Evolutionary conservation across 2,888 invertebrate genomes (phyloP).

Genomic region (Eupithecia tripunctaria): DNA sequence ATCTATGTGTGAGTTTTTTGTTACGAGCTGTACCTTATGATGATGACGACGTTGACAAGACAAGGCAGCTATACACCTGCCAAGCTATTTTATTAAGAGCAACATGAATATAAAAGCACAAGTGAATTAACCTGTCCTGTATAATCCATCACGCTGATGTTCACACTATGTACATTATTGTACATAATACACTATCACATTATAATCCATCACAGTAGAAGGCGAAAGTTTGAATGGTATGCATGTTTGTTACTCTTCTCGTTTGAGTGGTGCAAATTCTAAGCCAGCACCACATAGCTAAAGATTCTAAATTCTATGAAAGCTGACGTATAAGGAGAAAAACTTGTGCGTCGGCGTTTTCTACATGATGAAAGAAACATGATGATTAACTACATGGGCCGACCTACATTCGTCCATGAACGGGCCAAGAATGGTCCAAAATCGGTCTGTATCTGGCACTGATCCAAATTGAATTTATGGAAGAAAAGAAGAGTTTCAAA

Average conservation of each 20-base stretch:
- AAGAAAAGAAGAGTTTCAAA: background rate
- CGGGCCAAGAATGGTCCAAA: conserved; percentile 4
- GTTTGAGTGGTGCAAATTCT: too few species aligned
- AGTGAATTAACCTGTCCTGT: background rate
- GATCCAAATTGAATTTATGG: background rate
- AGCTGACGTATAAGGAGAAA: background rate
- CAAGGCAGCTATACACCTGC: background rate
- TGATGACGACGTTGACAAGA: background rate
- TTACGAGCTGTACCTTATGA: too few species aligned
- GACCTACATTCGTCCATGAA: background rate
- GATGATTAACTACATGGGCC: background rate
- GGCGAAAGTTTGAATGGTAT: too few species aligned
- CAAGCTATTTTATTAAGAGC: background rate
- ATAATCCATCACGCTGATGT: too few species aligned
- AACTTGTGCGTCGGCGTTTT: background rate
- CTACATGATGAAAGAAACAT: conserved; percentile 2
- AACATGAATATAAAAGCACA: background rate
- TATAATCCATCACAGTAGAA: too few species aligned
- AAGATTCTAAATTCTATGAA: background rate
- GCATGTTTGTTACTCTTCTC: too few species aligned
- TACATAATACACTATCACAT: too few species aligned
- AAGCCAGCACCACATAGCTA: too few species aligned
- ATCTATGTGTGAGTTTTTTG: too few species aligned
- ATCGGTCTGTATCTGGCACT: background rate
- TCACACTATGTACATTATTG: too few species aligned